phyloP scores from a whole-genome alignment of 2,888 invertebrate species.

The Mesorhabditis sp. region DNA sequence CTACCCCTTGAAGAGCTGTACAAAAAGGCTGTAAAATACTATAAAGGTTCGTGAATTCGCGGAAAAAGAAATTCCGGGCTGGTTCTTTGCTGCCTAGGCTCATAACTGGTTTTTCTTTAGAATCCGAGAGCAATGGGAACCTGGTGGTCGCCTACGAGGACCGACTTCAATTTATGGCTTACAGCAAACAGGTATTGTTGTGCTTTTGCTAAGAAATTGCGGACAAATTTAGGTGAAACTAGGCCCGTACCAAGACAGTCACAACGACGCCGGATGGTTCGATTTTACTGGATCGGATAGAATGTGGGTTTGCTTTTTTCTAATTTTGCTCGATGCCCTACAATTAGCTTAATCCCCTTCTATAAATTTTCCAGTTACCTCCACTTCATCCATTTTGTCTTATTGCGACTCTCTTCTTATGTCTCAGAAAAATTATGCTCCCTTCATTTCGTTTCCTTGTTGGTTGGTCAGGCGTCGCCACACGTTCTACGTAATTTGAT shows the following conservation, averaged over 20 bases:
- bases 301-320: slow-evolving; percentile 26
- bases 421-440: too few relatives aligned
- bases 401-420: too few relatives aligned
- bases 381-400: too few relatives aligned
- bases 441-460: too few relatives aligned
- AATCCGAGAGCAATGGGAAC: neutral
- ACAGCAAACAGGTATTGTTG: slow-evolving; percentile 1
- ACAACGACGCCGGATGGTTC: slow-evolving; percentile 46
- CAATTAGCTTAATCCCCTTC: too few relatives aligned
- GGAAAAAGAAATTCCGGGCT: too few relatives aligned
- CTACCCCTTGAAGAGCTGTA: neutral
- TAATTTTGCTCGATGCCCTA: too few relatives aligned
- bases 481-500: too few relatives aligned
- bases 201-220: neutral
- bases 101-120: neutral
- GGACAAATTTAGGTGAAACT: slow-evolving; percentile 25
- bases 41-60: neutral
- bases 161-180: slow-evolving; percentile 4
- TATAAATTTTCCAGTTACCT: too few relatives aligned
- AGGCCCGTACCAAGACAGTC: slow-evolving; percentile 36
- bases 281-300: slow-evolving; percentile 54
- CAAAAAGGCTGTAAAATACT: neutral
- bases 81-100: too few relatives aligned
- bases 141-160: neutral
- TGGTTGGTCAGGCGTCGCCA: too few relatives aligned